phyloP scores from a whole-genome alignment of 2,888 invertebrate genomes.

The Erannis defoliaria region DNA sequence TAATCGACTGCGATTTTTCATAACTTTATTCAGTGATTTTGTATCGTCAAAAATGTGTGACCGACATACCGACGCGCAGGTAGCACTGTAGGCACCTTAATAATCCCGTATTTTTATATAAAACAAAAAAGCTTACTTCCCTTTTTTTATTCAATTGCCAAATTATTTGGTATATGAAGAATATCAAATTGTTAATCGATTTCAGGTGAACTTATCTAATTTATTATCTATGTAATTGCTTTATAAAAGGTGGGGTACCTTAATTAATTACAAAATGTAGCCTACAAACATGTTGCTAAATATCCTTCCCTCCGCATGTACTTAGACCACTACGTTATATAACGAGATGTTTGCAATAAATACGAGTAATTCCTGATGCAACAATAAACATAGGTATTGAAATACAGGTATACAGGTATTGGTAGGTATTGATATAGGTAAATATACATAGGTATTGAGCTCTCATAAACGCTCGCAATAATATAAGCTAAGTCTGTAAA shows the following conservation, averaged over 20 bases:
- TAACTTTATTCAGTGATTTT: too few species aligned
- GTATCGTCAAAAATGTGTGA: too few species aligned
- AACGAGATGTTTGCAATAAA: slow-evolving; percentile 6
- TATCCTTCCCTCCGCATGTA: slow-evolving; percentile 21
- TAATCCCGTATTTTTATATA: too few species aligned
- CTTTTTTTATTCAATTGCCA: neutral
- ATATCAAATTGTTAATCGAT: slow-evolving; percentile 49
- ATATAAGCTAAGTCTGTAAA: too few species aligned
- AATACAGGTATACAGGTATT: neutral
- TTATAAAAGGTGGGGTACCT: slow-evolving; percentile 46
- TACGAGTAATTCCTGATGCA: neutral
- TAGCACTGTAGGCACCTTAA: too few species aligned
- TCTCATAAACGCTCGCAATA: too few species aligned
- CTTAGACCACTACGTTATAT: slow-evolving; percentile 7
- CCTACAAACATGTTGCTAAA: slow-evolving; percentile 28
- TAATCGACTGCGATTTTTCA: too few species aligned
- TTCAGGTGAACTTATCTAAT: slow-evolving; percentile 41
- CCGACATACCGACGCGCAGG: too few species aligned
- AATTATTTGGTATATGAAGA: neutral
- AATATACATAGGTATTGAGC: too few species aligned
- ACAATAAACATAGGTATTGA: neutral
- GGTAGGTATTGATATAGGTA: too few species aligned
- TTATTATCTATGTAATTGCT: slow-evolving; percentile 54
- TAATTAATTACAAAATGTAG: slow-evolving; percentile 40
- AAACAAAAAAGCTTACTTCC: too few species aligned